Evolutionary conservation across 2,888 invertebrate species (phyloP), one percentile per base, ranked within the genome.

Genomic region (Mimumesa dahlbomi): DNA sequence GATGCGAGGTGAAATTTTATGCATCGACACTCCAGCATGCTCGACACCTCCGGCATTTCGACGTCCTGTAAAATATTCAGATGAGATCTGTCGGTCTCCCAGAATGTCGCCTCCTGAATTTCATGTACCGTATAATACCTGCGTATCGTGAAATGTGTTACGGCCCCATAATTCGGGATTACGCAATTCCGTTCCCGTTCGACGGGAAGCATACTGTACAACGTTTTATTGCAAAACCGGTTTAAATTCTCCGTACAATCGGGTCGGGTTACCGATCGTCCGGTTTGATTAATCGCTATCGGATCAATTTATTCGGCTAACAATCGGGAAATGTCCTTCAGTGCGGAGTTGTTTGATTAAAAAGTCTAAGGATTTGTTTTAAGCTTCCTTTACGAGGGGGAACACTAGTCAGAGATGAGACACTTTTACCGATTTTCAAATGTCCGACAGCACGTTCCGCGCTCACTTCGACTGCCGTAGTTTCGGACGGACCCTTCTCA

Each of bases 1-100:
- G 38, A 72, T 77, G 70, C 67, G 80, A 79, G 57, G 58, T n/a
- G 77, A 77, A 77, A 79, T 79, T 80, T 75, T 77, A 79, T 80
- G 80, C 77, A 75, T 75, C 75, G 75, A 68, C 73, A 73, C 52
- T 52, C 45, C 36, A 46, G 57, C 52, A 45, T 54, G 57, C 66
- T 43, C 64, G 74, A 48, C 77, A 66, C 67, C 75, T 75, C 63
- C 58, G 63, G 62, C 62, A 49, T 56, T 36, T 69, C 63, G 52
- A 54, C 52, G 46, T 52, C 65, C 62, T 63, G 65, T 75, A 63
- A 79, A 79, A 79, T 79, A 79, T 79, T 80, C 79, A 79, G 77
- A 75, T 73, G 77, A 77, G 69, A 79, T 77, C 77, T 71, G 80
- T 77, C 73, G 59, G 34, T 54, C 31, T 29, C 46, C 49, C 53